A percentile compares a stretch with the other conserved stretches of the same genome.
Conservation (phyloP, 2,888 invertebrate genomes). For the Busseola fusca region DNA sequence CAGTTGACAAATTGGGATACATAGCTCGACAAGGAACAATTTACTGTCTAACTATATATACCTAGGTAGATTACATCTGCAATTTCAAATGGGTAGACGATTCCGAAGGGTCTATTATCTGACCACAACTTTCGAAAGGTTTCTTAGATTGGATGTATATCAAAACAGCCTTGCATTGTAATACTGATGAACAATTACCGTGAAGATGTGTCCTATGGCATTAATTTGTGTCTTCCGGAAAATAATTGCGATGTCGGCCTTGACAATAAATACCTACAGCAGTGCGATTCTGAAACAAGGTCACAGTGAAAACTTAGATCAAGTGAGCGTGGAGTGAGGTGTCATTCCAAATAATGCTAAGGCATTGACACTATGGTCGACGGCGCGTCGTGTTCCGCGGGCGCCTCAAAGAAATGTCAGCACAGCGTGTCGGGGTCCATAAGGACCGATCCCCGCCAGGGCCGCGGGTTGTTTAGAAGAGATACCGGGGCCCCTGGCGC, state of each 20-base stretch:
- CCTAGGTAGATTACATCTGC: background rate
- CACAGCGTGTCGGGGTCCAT: too few species aligned
- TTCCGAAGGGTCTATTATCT: slow-evolving; percentile 12
- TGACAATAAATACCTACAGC: slow-evolving; percentile 50
- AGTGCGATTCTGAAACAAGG: too few species aligned
- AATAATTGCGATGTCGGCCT: slow-evolving; percentile 43
- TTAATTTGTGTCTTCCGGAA: slow-evolving; percentile 57
- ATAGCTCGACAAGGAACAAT: background rate
- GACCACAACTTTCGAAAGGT: background rate
- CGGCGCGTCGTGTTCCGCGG: too few species aligned
- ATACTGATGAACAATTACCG: slow-evolving; percentile 15
- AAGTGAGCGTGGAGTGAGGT: too few species aligned
- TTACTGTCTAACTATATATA: background rate
- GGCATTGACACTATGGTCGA: too few species aligned
- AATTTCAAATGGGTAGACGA: too few species aligned
- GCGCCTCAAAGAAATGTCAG: too few species aligned
- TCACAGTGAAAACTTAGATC: too few species aligned
- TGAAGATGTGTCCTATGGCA: slow-evolving; percentile 25
- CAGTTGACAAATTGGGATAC: background rate
- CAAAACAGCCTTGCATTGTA: slow-evolving; percentile 26
- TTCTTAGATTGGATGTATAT: slow-evolving; percentile 4
- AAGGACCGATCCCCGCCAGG: too few species aligned
- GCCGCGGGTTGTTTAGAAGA: too few species aligned
- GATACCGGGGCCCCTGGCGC: too few species aligned
- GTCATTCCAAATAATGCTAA: too few species aligned